Base-by-base conservation (phyloP, 2,113 vertebrate species). In the Gymnorhina tibicen region DNA sequence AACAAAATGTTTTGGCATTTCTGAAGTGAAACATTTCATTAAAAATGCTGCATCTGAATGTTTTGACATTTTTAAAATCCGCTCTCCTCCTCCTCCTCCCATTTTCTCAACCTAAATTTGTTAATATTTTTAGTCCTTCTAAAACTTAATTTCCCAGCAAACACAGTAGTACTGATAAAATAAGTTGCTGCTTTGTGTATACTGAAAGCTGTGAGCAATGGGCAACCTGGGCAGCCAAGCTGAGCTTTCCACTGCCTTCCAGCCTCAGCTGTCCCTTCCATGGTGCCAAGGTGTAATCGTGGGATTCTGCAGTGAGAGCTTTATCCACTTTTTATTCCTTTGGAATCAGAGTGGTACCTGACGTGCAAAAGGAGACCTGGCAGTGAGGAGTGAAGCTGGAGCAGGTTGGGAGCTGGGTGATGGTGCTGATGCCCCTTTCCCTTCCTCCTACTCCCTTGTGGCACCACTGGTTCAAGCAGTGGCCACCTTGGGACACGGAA, bases 1-100 rank as follows among this genome's bases (percentile, higher is more conserved):
- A 97, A 97, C 95, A 96, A 97, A 97, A 96, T 96, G 96, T 97
- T 97, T 97, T 97, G 96, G 96, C 96, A 97, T 97, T 97, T 97
- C 95, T 75, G 87, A 95, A 97, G 95, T 84, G 80, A 97, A 97
- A 97, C 95, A 86, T 95, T 97, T 95, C 96, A 96, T 96, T 97
- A 95, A 95, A 96, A 95, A 95, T 81, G 93, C 76, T 92, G 47
- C 89, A 85, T 93, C 89, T 91, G 94, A 96, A 89, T 97, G 95
- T 97, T 97, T 97, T 97, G 95, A 97, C 96, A 95, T 97, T 96
- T 93, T 94, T 97, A 66, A 80, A 73, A 91, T 89, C 73, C 3
- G 5, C 44, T 84, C 90, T 94, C 78, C 59, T 92, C 81, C 75
- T 91, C 85, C 69, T 72, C 72, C 75, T 68, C 14, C 64, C 56